Base-by-base conservation (phyloP, 2,113 vertebrate genomes). In the Scomber colias region DNA sequence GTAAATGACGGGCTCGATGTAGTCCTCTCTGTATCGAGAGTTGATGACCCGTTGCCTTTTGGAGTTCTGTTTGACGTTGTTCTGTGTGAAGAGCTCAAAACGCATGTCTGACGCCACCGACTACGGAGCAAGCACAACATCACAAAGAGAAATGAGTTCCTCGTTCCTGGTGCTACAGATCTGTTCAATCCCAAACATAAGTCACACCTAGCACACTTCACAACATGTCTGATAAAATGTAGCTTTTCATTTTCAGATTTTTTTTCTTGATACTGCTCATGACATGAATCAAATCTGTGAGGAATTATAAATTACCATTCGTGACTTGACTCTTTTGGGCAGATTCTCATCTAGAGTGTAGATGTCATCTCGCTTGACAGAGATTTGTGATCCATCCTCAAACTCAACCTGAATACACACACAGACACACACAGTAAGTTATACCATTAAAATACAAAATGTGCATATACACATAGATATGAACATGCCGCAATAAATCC, bases 31-130 rank as follows among this genome's bases (percentile, higher is more conserved):
- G 94, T 99, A 99, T 50, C 97, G 95, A 3, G 98, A 99, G 95
- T 99, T 99, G 93, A 99, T 96, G 75, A 99, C 97, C 45, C 98
- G 95, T 27, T 99, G 98, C 75, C 98, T 94, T 93, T 99, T 99
- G 90, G 97, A 95, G 91, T 96, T 96, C 90, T 97, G 95, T 57
- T 96, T 97, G 75, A 98, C 96, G 11, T 98, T 95, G 74, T 95
- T 96, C 92, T 98, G 96, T 0, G 97, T 92, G 27, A 99, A 99
- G 91, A 99, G 96, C 91, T 97, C 96, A 72, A 99, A 99, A 48
- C 98, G 97, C 98, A 99, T 99, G 90, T 99, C 97, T 12, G 98
- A 99, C 4, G 98, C 98, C 91, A 99, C 94, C 0, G 98, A 99
- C 98, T 99, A 87, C 1, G 71, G 75, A 85, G 11, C 67, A 50